Base-by-base conservation (phyloP, 2,113 vertebrate species). In the Mustela nigripes region DNA sequence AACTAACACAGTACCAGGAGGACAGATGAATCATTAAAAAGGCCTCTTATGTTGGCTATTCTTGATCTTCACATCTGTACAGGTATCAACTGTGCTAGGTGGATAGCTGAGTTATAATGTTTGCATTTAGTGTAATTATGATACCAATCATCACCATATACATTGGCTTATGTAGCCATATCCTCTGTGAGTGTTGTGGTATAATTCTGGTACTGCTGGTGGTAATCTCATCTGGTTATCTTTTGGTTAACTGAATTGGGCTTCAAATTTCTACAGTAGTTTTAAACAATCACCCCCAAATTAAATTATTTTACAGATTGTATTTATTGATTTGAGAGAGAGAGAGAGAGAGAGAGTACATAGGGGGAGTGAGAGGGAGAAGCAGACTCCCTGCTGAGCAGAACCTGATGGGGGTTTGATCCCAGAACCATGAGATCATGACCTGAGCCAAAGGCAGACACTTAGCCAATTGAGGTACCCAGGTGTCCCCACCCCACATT, bases 261-360 rank as follows among this genome's bases (percentile, higher is more conserved):
- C 1, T 93, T 94, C n/a, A 90, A 69, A 67, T 58, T 83, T 94
- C 16, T 92, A 7, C 11, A 87, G 58, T 6, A 58, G 5, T 63
- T 50, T 89, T 96, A 67, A 73, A 80, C n/a, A 90, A 60, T 63
- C 45, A 83, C 39, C 5, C 0, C 8, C 19, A 90, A 76, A 89
- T 56, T 85, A 91, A 95, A 76, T 87, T 67, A 93, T 86, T 97
- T 97, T 79, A 56, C 63, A 67, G 14, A 67, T 67, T 65, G 31
- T 65, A 15, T 65, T 65, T 65, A 65, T 31, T 65, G 31, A 63
- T 14, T 63, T 28, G 62, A 31, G 63, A 65, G 5, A 65, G 63
- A 63, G 11, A 31, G 11, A 31, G 62, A 15, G 62, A 15, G 63
- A 26, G 10, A 14, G 11, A 11, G 24, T 26, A 62, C 60, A 26